Percentiles rank a stretch among this genome's conserved stretches.
Conservation (phyloP, 2,797 vertebrate genomes). For the Muscicapa striata region DNA sequence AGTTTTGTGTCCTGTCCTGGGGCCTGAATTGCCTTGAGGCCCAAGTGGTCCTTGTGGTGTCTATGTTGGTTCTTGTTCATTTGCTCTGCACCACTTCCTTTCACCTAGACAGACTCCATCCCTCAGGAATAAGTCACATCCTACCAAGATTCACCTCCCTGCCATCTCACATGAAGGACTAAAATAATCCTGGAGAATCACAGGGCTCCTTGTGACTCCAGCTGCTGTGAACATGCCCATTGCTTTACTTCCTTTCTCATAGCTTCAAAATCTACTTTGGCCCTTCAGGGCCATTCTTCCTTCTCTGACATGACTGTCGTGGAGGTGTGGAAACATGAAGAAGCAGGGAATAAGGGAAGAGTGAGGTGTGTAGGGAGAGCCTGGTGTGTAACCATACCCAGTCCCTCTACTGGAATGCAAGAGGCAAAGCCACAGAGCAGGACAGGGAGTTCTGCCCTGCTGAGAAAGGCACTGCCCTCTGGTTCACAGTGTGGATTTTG, state of each 20-base stretch:
- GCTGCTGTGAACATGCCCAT: not conserved
- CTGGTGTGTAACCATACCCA: not conserved
- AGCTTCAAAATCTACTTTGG: not conserved
- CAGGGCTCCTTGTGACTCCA: not conserved
- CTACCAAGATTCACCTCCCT: not conserved
- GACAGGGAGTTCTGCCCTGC: accelerated
- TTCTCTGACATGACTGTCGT: accelerated
- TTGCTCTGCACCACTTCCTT: not conserved
- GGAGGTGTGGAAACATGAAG: not conserved
- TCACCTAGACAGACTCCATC: not conserved
- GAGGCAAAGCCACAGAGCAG: not conserved
- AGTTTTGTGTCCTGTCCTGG: not conserved
- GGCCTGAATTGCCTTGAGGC: not conserved
- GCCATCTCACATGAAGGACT: not conserved
- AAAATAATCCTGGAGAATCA: not conserved
- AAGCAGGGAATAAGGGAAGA: not conserved
- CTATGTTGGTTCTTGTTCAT: not conserved
- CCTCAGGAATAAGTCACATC: not conserved
- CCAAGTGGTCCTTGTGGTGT: not conserved
- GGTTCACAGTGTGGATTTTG: not conserved
- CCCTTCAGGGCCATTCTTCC: accelerated
- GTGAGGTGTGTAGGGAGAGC: not conserved
- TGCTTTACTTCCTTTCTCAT: not conserved
- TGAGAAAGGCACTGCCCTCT: not conserved
- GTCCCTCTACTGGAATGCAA: not conserved